Conservation (phyloP, 2,113 vertebrate genomes). For the Chloropsis cyanopogon region DNA sequence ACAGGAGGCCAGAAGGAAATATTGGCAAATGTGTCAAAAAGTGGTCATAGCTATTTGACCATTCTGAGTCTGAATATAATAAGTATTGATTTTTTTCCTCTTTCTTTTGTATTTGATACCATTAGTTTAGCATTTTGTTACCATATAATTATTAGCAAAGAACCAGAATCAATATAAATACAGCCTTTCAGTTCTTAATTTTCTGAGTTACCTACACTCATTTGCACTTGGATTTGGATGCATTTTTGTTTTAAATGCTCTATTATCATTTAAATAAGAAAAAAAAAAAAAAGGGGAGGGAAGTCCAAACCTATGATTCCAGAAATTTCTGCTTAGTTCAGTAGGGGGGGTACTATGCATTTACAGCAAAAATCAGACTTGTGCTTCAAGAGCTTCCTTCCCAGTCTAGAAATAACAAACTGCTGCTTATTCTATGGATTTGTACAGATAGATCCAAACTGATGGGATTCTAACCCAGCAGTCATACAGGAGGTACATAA, state of each 20-base stretch:
- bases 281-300: no score
- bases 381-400: not conserved
- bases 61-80: not conserved
- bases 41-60: constrained; percentile 11
- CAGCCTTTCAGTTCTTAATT: not conserved
- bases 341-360: not conserved
- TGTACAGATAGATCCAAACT: not conserved
- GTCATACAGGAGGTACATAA: not conserved
- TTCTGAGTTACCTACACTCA: not conserved
- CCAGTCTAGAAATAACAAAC: not conserved
- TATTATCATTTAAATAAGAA: not conserved
- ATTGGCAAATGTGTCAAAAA: constrained; percentile 40
- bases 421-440: not conserved
- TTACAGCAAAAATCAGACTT: not conserved
- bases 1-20: not conserved
- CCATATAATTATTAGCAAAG: constrained; percentile 10
- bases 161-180: not conserved
- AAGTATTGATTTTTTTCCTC: not conserved
- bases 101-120: constrained; percentile 1
- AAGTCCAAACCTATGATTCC: not conserved
- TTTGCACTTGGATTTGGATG: not conserved
- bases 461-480: not conserved
- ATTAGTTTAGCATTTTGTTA: constrained; percentile 17
- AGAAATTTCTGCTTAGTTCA: not conserved
- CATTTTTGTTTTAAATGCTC: not conserved